These are phyloP conservation scores for Cynopterus sphinx DNA, from an alignment of 2,797 vertebrate species.

Conservation along the genomic window DNA sequence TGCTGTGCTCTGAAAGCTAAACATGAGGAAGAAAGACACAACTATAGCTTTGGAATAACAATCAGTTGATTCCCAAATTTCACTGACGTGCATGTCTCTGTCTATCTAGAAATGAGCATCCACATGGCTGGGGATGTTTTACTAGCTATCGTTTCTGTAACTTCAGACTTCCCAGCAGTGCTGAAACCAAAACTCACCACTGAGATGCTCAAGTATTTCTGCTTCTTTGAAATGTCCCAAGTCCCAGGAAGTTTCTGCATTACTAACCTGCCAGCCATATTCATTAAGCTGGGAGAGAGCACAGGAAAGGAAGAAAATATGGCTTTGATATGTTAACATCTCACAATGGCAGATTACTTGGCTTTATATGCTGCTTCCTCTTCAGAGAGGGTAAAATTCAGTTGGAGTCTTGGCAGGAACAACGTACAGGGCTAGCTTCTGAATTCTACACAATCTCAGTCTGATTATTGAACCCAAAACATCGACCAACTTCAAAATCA, in stretches of 20 bases:
- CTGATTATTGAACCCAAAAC: neutral
- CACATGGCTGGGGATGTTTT: neutral
- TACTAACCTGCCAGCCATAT: slow-evolving; percentile 49
- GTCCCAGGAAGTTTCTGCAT: slow-evolving; percentile 57
- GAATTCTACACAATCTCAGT: neutral
- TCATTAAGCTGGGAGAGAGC: slow-evolving; percentile 12
- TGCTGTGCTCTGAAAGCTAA: neutral
- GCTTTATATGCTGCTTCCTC: slow-evolving; percentile 30
- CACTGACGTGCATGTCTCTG: neutral
- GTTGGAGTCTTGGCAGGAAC: slow-evolving; percentile 10
- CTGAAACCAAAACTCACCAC: neutral
- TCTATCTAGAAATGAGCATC: neutral
- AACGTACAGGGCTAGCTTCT: neutral
- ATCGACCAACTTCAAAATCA: neutral
- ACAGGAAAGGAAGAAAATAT: slow-evolving; percentile 49
- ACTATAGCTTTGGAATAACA: neutral
- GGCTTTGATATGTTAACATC: slow-evolving; percentile 71
- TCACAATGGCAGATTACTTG: neutral
- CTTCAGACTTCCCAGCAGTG: neutral
- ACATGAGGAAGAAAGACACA: slow-evolving; percentile 31
- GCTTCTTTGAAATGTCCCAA: slow-evolving; percentile 51
- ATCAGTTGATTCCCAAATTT: neutral
- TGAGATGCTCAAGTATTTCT: slow-evolving; percentile 40
- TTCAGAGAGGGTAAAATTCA: slow-evolving; percentile 21
- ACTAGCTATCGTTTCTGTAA: slow-evolving; percentile 27